phyloP scores from a whole-genome alignment of 2,888 invertebrate species.

The Balanococcus diminutus region DNA sequence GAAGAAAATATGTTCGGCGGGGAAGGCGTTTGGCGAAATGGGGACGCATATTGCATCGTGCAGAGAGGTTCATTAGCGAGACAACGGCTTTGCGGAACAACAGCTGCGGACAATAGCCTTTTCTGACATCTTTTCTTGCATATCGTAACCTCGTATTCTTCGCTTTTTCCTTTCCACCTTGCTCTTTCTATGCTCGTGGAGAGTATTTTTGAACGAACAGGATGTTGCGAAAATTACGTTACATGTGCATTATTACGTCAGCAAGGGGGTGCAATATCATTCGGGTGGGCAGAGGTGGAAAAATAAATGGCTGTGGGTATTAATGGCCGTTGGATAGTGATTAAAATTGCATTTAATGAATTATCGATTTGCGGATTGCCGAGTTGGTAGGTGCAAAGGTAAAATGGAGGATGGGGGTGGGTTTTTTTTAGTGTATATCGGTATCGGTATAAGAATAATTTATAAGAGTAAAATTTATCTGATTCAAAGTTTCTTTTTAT shows the following conservation, averaged over 20 bases:
- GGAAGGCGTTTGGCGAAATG: neutral
- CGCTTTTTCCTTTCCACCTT: constrained; percentile 25
- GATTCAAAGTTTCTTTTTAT: constrained; percentile 31
- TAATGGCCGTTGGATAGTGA: neutral
- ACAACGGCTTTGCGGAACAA: constrained; percentile 47
- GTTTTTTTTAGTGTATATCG: too few species aligned
- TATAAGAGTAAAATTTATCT: constrained; percentile 30
- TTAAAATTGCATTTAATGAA: neutral
- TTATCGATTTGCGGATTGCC: neutral
- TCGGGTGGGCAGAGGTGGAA: neutral
- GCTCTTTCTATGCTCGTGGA: neutral
- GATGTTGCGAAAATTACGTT: neutral
- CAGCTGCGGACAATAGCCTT: constrained; percentile 52
- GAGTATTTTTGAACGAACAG: neutral
- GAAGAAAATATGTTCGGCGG: constrained; percentile 13
- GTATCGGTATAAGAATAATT: constrained; percentile 5
- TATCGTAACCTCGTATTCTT: constrained; percentile 45
- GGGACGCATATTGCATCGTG: constrained; percentile 44
- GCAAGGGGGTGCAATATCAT: too few species aligned
- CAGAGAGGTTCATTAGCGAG: constrained; percentile 46
- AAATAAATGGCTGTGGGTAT: neutral
- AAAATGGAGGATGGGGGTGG: too few species aligned
- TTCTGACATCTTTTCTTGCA: constrained; percentile 47
- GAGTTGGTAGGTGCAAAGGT: neutral
- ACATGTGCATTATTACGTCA: neutral